phyloP scores from a whole-genome alignment of 1,140 invertebrate genomes.

The Ooceraea biroi region DNA sequence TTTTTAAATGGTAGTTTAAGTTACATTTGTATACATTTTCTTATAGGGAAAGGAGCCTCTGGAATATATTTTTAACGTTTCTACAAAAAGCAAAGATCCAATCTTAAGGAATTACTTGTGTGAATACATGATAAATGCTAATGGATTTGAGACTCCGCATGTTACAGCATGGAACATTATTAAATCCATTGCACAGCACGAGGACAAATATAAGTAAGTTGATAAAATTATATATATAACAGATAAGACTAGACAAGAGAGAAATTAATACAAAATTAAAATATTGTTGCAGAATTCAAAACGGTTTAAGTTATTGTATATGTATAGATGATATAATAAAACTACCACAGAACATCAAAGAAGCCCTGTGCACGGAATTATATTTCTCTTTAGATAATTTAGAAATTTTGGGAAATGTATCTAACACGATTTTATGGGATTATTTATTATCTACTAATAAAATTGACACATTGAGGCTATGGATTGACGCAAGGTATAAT shows the following conservation, averaged over 20 bases:
- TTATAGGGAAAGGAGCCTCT: constrained; percentile 86
- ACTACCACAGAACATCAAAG: constrained; percentile 74
- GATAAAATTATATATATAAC: constrained; percentile 6
- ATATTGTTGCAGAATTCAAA: constrained; percentile 68
- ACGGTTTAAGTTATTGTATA: constrained; percentile 73
- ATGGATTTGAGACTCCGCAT: constrained; percentile 84
- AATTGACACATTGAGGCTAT: constrained; percentile 74
- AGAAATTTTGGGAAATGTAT: constrained; percentile 71
- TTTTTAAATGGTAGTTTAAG: background rate
- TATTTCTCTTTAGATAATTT: constrained; percentile 78
- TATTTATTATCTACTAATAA: constrained; percentile 80
- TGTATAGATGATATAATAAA: constrained; percentile 78
- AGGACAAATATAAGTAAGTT: constrained; percentile 77
- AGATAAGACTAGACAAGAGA: background rate
- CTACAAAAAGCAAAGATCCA: constrained; percentile 85
- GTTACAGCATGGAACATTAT: constrained; percentile 87
- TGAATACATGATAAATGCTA: constrained; percentile 86
- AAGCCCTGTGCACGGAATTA: constrained; percentile 79
- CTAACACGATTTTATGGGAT: constrained; percentile 77
- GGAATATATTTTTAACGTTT: constrained; percentile 87
- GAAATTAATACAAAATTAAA: constrained; percentile 36
- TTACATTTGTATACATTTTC: constrained; percentile 36
- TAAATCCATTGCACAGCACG: constrained; percentile 86
- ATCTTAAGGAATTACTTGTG: constrained; percentile 88
- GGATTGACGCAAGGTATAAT: constrained; percentile 78